Conservation (phyloP, 2,113 vertebrate genomes). For the Myotis davidii region DNA sequence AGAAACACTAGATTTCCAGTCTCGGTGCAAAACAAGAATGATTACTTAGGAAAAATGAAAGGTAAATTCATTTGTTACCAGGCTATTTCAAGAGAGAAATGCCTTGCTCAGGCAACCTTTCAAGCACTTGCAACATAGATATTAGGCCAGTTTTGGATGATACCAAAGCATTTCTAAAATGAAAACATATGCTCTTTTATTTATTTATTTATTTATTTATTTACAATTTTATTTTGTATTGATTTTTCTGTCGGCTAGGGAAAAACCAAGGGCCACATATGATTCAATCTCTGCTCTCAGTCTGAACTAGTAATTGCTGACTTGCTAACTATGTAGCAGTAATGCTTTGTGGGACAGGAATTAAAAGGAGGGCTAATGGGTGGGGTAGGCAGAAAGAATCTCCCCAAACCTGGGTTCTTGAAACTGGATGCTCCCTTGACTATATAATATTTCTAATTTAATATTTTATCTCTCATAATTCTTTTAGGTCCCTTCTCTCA, state of each 20-base stretch:
- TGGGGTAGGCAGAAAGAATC: neutral
- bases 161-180: neutral
- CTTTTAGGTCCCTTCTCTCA: neutral
- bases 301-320: neutral
- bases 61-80: conserved; percentile 4
- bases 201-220: too few relatives aligned
- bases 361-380: neutral
- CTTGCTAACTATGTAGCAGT: neutral
- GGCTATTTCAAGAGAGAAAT: conserved; percentile 26
- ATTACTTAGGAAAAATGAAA: conserved; percentile 6
- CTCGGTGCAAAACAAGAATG: neutral
- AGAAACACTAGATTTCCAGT: neutral
- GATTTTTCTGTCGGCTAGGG: neutral
- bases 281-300: neutral
- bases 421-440: neutral
- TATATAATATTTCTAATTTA: neutral
- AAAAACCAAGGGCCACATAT: neutral
- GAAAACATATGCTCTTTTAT: neutral
- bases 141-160: neutral
- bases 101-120: neutral
- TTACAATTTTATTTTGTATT: too few relatives aligned
- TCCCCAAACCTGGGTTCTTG: neutral
- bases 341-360: neutral
- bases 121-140: neutral
- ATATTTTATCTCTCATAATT: neutral